Evolutionary conservation across 1,140 invertebrate genomes (phyloP).

Genomic region (Panagrolaimus sp.): DNA sequence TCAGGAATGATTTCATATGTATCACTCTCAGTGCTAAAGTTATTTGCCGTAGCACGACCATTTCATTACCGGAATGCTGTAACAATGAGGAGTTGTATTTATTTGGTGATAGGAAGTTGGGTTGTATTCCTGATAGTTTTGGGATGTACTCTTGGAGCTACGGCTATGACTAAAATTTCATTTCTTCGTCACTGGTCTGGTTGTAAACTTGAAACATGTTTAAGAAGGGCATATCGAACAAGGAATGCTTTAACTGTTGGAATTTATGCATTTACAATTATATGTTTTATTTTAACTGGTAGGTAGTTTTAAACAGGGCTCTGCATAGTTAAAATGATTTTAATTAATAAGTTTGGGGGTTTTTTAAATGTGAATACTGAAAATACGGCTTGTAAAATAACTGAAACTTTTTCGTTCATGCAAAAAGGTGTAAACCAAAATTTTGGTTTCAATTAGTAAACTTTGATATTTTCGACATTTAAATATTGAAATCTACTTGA

Average conservation of each 20-base stretch:
- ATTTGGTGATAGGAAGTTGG: slow-evolving; percentile 34
- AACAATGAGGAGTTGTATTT: slow-evolving; percentile 48
- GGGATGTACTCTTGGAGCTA: slow-evolving; percentile 18
- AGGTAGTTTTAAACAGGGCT: not conserved
- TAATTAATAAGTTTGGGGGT: too few relatives aligned
- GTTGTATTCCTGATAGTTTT: slow-evolving; percentile 26
- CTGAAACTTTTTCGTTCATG: too few relatives aligned
- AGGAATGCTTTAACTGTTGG: slow-evolving; percentile 19
- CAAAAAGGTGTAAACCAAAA: too few relatives aligned
- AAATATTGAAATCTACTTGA: too few relatives aligned
- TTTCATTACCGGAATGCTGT: slow-evolving; percentile 45
- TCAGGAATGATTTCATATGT: slow-evolving; percentile 49
- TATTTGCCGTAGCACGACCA: slow-evolving; percentile 46
- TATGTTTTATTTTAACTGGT: slow-evolving; percentile 33
- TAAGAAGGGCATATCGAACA: slow-evolving; percentile 26
- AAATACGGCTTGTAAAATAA: too few relatives aligned
- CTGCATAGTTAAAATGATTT: too few relatives aligned
- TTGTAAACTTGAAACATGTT: slow-evolving; percentile 29
- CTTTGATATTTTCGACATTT: too few relatives aligned
- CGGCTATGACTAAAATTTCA: slow-evolving; percentile 25
- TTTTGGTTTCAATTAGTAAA: too few relatives aligned
- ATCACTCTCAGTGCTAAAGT: slow-evolving; percentile 41
- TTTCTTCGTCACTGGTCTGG: slow-evolving; percentile 30
- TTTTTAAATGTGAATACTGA: too few relatives aligned
- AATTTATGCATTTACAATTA: slow-evolving; percentile 30